phyloP scores from a whole-genome alignment of 2,888 invertebrate species.

The Clostera curtula region DNA sequence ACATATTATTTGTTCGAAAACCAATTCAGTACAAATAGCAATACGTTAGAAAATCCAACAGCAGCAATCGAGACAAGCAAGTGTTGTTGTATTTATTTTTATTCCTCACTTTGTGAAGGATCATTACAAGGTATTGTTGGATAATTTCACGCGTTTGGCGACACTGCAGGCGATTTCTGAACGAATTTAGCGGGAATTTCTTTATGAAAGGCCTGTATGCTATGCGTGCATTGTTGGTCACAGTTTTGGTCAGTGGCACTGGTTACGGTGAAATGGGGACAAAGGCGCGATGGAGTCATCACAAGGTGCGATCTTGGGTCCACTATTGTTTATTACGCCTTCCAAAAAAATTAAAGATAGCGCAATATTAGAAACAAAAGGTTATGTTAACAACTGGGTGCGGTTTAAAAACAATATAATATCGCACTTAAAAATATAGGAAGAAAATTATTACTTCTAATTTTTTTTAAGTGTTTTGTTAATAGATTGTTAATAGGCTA shows the following conservation, averaged over 20 bases:
- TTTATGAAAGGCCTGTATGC: slow-evolving; percentile 40
- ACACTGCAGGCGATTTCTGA: slow-evolving; percentile 60
- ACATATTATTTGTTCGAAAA: too few relatives aligned
- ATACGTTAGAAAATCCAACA: slow-evolving; percentile 23
- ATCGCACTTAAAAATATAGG: too few relatives aligned
- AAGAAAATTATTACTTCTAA: too few relatives aligned
- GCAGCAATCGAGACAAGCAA: slow-evolving; percentile 27
- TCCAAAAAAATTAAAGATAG: too few relatives aligned
- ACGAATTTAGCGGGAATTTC: slow-evolving; percentile 55
- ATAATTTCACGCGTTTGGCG: slow-evolving; percentile 69
- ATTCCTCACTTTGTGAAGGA: slow-evolving; percentile 62
- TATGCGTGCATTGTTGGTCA: slow-evolving; percentile 33
- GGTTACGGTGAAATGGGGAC: slow-evolving; percentile 29
- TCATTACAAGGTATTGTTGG: slow-evolving; percentile 66
- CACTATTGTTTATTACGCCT: not conserved
- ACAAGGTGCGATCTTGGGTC: slow-evolving; percentile 9
- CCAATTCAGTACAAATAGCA: too few relatives aligned
- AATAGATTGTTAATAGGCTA: too few relatives aligned
- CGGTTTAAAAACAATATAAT: too few relatives aligned
- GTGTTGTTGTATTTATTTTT: slow-evolving; percentile 52
- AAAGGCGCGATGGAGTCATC: slow-evolving; percentile 26
- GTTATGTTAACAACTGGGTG: too few relatives aligned
- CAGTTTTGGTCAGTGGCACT: slow-evolving; percentile 34
- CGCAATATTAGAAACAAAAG: too few relatives aligned
- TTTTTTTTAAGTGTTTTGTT: too few relatives aligned